Evolutionary conservation across 2,888 invertebrate species (phyloP), one percentile per base, ranked within the genome.

Genomic region (Noctua janthina): DNA sequence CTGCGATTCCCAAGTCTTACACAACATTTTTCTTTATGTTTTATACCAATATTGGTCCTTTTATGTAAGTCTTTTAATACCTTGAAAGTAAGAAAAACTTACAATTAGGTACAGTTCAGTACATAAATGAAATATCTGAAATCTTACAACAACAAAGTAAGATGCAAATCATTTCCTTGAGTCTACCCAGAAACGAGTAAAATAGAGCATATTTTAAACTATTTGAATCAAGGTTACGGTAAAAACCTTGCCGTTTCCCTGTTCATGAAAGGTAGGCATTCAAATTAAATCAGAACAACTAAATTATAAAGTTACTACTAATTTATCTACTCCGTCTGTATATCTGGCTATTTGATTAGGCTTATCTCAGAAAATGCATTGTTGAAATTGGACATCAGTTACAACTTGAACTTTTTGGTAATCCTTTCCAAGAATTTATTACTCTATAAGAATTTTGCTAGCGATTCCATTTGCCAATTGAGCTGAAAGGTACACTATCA

Each of bases 151-250:
- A 62, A 82, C 29, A 71, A 71, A 84, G 39, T 46, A 71, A 39
- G 79, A 77, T 84, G 68, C 79, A 86, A 89, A 79, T 89, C 72
- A 86, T 78, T 89, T 88, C 90, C 91, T 88, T 83, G 79, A 81
- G 2, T 78, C 77, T 15, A 77, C 49, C 66, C 23, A 73, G 49
- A 80, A 82, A 76, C 13, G n/a, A 11, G n/a, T 81, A 81, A 85
- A 73, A 83, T 67, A 79, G 56, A 83, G 23, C 39, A 54, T 69
- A 76, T 62, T 78, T 74, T 46, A 67, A 29, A 76, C 68, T 69
- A 76, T 75, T 81, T 29, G 5, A 78, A 72, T 43, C 76, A 75
- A 86, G 85, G 86, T 49, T n/a, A 46, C n/a, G n/a, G 8, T 67
- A 73, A 51, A 8, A 39, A 74, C 51, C 39, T 49, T 68, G 39